phyloP scores from a whole-genome alignment of 2,797 vertebrate genomes.

The Semaprochilodus insignis region DNA sequence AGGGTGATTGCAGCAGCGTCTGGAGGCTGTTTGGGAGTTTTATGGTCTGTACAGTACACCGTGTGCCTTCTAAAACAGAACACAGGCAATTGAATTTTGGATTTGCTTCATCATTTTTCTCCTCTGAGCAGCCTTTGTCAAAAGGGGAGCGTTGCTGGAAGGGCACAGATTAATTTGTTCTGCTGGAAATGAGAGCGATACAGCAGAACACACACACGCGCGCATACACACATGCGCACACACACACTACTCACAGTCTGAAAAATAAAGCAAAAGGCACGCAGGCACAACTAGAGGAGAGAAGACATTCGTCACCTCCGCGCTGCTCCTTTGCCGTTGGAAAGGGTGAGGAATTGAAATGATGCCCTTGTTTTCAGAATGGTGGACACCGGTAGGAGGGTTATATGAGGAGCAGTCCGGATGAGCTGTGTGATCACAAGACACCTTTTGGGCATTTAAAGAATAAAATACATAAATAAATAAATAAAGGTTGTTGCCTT shows the following conservation, averaged over 20 bases:
- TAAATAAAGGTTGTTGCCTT: slow-evolving; percentile 53
- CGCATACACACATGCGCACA: slow-evolving; percentile 49
- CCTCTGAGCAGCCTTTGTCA: slow-evolving; percentile 70
- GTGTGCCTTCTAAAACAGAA: slow-evolving; percentile 91
- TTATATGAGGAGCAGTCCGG: slow-evolving; percentile 69
- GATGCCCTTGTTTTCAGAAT: slow-evolving; percentile 61
- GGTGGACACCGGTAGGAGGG: slow-evolving; percentile 62
- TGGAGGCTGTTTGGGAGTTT: slow-evolving; percentile 94
- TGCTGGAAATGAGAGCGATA: slow-evolving; percentile 77
- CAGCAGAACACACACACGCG: slow-evolving; percentile 66
- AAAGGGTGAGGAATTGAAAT: slow-evolving; percentile 52
- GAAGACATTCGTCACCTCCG: slow-evolving; percentile 67
- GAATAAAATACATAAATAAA: not conserved
- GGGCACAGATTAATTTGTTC: slow-evolving; percentile 80
- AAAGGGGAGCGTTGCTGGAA: slow-evolving; percentile 67
- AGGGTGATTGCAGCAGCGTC: slow-evolving; percentile 97
- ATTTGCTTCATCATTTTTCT: slow-evolving; percentile 87
- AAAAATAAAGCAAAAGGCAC: slow-evolving; percentile 51
- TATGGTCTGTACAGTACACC: slow-evolving; percentile 97
- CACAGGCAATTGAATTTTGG: slow-evolving; percentile 90
- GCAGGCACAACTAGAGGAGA: slow-evolving; percentile 50
- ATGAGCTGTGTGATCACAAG: slow-evolving; percentile 58
- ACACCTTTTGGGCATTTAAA: slow-evolving; percentile 56
- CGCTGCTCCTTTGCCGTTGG: slow-evolving; percentile 56
- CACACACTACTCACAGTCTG: slow-evolving; percentile 25